Evolutionary conservation across 2,113 vertebrate genomes (phyloP), one percentile per base, ranked within the genome.

Genomic region (Cheilinus undulatus): DNA sequence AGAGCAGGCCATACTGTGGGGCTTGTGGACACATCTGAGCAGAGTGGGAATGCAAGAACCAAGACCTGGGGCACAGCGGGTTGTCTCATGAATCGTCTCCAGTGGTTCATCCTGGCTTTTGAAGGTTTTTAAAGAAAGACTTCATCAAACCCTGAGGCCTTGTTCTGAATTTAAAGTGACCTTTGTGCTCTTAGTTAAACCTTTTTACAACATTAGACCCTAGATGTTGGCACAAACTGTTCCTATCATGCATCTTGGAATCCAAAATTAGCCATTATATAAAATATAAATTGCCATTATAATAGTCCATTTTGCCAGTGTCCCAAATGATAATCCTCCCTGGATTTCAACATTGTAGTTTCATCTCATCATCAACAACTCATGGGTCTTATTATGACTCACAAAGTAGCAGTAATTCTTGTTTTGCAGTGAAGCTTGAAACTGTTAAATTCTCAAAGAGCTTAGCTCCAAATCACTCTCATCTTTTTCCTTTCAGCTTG

Each of bases 331-430:
- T 36, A 46, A 66, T 72, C 28, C 24, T 69, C 67, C 32, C 42
- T 56, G 36, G 48, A 20, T 40, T 71, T 67, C 11, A 67, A 74
- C 48, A 48, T 74, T 32, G 58, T 42, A 24, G 56, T 78, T 75
- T 36, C 69, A 24, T 26, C 32, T 45, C 51, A 67, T 60, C 40
- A 70, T 40, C 42, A 73, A 30, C 56, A 58, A 34, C 9, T 53
- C 26, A 22, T 61, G 46, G 17, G 3, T 24, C 43, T 50, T 36
- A 66, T 73, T 71, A 77, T 79, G 72, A 69, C 51, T 78, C 57
- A 51, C 32, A 15, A 57, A 74, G 32, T 51, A 52, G 40, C 60
- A 24, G 40, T 56, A 58, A 73, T 46, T 80, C 38, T 64, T 60
- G 15, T 26, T 4, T 49, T 42, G 52, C 42, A 51, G 42, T 38